phyloP scores from a whole-genome alignment of 2,113 vertebrate species.

The Rostratula benghalensis region DNA sequence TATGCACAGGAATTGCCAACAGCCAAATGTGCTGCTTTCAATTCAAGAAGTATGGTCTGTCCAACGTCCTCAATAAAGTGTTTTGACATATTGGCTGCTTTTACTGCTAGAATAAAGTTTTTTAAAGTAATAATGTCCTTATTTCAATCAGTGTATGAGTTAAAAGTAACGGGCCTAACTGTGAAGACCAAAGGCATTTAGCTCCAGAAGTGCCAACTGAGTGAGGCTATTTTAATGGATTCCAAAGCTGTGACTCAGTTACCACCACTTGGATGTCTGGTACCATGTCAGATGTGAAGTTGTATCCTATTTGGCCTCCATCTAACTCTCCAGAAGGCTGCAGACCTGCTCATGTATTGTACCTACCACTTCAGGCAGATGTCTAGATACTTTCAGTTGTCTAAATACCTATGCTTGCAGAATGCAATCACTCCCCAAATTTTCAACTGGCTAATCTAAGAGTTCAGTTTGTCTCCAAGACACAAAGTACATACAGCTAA shows the following conservation, averaged over 20 bases:
- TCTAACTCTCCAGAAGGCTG: neutral
- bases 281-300: neutral
- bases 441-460: neutral
- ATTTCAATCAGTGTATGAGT: neutral
- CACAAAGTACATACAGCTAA: neutral
- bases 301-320: neutral
- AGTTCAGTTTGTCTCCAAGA: neutral
- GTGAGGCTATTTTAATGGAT: neutral
- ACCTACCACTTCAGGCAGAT: neutral
- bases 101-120: neutral
- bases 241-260: conserved; percentile 3
- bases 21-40: neutral
- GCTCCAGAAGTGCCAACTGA: neutral
- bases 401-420: neutral
- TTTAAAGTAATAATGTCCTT: neutral
- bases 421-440: neutral
- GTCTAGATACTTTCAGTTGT: neutral
- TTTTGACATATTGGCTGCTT: neutral
- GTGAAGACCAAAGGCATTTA: neutral
- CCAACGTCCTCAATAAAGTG: neutral
- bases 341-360: neutral
- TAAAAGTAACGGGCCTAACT: neutral
- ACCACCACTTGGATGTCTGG: neutral
- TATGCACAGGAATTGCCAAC: neutral
- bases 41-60: neutral